Evolutionary conservation across 2,797 vertebrate genomes (phyloP), one percentile per base, ranked within the genome.

Genomic region (Sciaenops ocellatus): DNA sequence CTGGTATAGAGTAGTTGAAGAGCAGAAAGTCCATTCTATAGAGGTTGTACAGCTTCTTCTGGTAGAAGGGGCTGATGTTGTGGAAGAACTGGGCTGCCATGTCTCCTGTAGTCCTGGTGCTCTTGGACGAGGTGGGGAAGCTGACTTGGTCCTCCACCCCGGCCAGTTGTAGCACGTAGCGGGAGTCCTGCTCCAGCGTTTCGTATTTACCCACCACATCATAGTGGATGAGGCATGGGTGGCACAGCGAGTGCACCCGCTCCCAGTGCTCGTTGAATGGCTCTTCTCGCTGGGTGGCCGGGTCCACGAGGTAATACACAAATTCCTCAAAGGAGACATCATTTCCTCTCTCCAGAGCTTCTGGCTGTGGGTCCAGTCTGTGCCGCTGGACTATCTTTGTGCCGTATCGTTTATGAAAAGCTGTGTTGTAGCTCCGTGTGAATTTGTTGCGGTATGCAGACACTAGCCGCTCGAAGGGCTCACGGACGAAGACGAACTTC

Each of bases 241-340:
- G 97, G 91, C 97, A 98, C 59, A 98, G 95, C 0, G 97, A 96
- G 76, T 97, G 96, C 2, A 96, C 96, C 1, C 97, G 90, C 92
- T 98, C 97, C 97, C 97, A 98, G 93, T 98, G 97, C 87, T 98
- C 97, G 0, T 98, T 98, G 90, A 97, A 97, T 44, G 97, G 97
- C 80, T 95, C 97, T 15, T 96, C 94, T 9, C 93, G 90, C 89
- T 97, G 97, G 0, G 97, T 98, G 69, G 93, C 95, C 0, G 97
- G 97, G 34, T 98, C 97, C 83, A 97, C 94, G 5, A 97, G 93
- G 89, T 97, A 98, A 83, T 97, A 96, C 34, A 98, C 96, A 1
- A 98, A 98, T 93, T 98, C 97, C 13, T 96, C 93, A 0, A 98
- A 98, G 79, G 95, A 96, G 62, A 98, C 97, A 0, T 97, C 96